Percentiles rank a stretch among this genome's conserved stretches.
phyloP scores from a whole-genome alignment of 2,797 vertebrate genomes.

The Leuciscus waleckii region DNA sequence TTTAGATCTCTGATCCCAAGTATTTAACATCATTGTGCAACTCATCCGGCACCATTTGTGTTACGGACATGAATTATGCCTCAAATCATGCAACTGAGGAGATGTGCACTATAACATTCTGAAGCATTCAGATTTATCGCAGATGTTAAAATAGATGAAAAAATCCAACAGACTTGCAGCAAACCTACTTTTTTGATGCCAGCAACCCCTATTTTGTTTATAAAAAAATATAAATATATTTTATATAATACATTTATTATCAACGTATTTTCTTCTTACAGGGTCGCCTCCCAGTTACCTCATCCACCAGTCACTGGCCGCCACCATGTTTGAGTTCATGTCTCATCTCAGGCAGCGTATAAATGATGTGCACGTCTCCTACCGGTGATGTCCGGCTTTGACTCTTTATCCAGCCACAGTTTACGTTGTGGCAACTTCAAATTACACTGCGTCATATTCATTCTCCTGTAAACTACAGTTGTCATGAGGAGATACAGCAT shows the following conservation, averaged over 20 bases:
- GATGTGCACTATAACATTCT: neutral
- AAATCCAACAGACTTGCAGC: neutral
- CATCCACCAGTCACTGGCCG: conserved; percentile 94
- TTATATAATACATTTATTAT: neutral
- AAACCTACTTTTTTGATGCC: too few species aligned
- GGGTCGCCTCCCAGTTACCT: conserved; percentile 95
- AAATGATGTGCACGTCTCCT: conserved; percentile 72
- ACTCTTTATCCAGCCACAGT: neutral
- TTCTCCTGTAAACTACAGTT: neutral
- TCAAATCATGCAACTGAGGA: neutral
- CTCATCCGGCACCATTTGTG: neutral
- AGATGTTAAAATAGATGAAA: neutral
- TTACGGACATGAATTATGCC: neutral
- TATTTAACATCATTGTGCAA: neutral
- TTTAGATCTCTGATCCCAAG: neutral
- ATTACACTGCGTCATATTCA: conserved; percentile 1
- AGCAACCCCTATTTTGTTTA: too few species aligned
- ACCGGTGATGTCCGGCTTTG: conserved; percentile 42
- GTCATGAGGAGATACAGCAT: neutral
- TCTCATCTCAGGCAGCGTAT: conserved; percentile 89
- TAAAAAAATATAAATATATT: too few species aligned
- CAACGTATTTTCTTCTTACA: conserved; percentile 61
- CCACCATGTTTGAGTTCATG: conserved; percentile 97
- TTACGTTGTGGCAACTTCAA: neutral
- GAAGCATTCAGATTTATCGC: neutral